Evolutionary conservation across 2,888 invertebrate species (phyloP).

Genomic region (Hemistola chrysoprasaria): DNA sequence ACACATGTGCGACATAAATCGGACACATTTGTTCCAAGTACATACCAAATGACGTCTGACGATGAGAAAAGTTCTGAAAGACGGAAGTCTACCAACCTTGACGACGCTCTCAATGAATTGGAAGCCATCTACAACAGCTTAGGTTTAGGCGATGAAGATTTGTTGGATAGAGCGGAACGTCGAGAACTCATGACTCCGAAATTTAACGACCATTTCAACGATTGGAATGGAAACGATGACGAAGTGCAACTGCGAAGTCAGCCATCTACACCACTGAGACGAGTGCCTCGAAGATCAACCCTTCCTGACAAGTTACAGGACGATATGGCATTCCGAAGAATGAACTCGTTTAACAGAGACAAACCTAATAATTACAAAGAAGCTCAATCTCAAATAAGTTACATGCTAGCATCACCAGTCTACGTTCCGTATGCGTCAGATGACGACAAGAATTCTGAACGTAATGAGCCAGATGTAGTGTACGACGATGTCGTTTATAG

Average conservation of each 20-base stretch:
- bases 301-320: constrained; percentile 87
- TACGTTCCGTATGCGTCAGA: constrained; percentile 78
- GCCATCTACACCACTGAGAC: constrained; percentile 68
- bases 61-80: constrained; percentile 75
- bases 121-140: constrained; percentile 96
- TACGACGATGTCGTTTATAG: constrained; percentile 93
- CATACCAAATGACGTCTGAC: constrained; percentile 68
- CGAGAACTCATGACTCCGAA: constrained; percentile 84
- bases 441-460: constrained; percentile 78
- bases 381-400: constrained; percentile 81
- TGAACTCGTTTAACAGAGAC: constrained; percentile 83
- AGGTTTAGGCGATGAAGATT: constrained; percentile 91
- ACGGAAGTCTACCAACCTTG: constrained; percentile 89
- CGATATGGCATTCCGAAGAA: constrained; percentile 90
- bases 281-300: constrained; percentile 67
- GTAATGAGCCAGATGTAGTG: constrained; percentile 91
- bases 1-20: constrained; percentile 74
- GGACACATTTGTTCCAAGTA: constrained; percentile 62
- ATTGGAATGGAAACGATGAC: constrained; percentile 78
- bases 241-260: constrained; percentile 72
- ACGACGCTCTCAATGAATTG: constrained; percentile 93
- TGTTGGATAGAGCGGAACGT: constrained; percentile 90
- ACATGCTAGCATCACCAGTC: constrained; percentile 86
- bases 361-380: constrained; percentile 62
- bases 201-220: constrained; percentile 71